These are phyloP conservation scores for Nothocercus julius DNA, from an alignment of 2,113 vertebrate genomes.

Conservation along the genomic window DNA sequence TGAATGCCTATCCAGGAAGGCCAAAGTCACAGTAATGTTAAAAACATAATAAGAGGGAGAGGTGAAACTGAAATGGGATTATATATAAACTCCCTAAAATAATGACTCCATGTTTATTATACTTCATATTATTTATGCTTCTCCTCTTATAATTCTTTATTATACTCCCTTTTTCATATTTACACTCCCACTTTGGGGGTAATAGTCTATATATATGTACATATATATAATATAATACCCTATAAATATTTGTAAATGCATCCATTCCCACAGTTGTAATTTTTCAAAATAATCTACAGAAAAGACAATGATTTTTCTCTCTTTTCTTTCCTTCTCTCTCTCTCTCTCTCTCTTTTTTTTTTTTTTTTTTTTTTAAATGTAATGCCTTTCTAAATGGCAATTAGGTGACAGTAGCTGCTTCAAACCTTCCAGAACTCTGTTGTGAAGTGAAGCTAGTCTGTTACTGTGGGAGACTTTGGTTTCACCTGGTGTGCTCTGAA, in stretches of 20 bases:
- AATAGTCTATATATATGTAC: neutral
- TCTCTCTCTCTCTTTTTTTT: too few relatives aligned
- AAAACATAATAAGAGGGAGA: neutral
- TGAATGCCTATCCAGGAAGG: conserved; percentile 19
- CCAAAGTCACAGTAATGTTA: conserved; percentile 28
- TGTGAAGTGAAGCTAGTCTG: neutral
- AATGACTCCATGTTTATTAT: conserved; percentile 21
- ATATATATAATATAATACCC: neutral
- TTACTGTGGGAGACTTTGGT: conserved; percentile 28
- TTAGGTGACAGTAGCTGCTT: conserved; percentile 16
- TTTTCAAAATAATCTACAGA: neutral
- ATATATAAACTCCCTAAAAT: conserved; percentile 23
- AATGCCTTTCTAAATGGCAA: neutral
- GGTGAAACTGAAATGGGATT: neutral
- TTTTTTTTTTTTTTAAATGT: neutral
- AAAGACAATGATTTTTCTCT: conserved; percentile 18
- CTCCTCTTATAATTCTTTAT: neutral
- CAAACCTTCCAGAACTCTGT: conserved; percentile 29
- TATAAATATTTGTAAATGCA: neutral
- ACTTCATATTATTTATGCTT: conserved; percentile 39
- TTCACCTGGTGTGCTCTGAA: conserved; percentile 9
- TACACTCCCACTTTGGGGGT: conserved; percentile 1
- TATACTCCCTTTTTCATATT: neutral
- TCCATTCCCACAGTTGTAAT: conserved; percentile 4
- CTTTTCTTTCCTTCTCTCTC: neutral